Conservation (phyloP, 2,888 invertebrate genomes). For the Caenorhabditis sulstoni region DNA sequence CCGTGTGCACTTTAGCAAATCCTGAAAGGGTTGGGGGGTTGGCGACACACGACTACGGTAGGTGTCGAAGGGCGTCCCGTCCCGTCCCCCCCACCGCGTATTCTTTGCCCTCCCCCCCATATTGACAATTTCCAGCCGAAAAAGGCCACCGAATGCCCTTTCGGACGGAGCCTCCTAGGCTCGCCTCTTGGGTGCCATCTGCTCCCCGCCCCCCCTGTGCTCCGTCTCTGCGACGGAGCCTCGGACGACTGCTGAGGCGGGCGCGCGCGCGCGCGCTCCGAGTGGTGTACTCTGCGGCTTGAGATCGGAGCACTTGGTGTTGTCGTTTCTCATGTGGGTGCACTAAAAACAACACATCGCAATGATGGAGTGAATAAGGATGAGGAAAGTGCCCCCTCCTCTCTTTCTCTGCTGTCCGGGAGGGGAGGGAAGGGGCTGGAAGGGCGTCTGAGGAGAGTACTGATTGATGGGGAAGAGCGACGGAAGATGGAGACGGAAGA, state of each 20-base stretch:
- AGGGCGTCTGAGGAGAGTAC: neutral
- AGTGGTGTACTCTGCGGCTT: constrained; percentile 42
- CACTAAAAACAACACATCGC: constrained; percentile 6
- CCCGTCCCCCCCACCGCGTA: too few species aligned
- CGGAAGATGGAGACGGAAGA: too few species aligned
- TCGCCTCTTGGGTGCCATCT: too few species aligned
- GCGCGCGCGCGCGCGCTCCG: constrained; percentile 4
- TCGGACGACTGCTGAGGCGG: too few species aligned
- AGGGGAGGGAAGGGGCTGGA: neutral
- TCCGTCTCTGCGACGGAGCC: too few species aligned
- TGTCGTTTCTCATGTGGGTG: constrained; percentile 43
- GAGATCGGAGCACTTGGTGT: constrained; percentile 56
- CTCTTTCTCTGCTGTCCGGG: constrained; percentile 12
- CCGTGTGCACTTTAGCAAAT: constrained; percentile 23
- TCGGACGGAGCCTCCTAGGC: too few species aligned
- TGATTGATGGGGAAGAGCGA: constrained; percentile 1
- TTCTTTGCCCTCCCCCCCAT: too few species aligned
- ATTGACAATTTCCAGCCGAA: too few species aligned
- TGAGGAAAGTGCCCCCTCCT: constrained; percentile 27
- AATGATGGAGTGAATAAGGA: constrained; percentile 49
- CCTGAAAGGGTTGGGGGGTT: neutral
- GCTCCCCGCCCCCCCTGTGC: too few species aligned
- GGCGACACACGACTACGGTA: too few species aligned
- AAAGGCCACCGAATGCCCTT: too few species aligned
- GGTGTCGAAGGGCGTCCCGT: neutral